A percentile compares a stretch with the other conserved stretches of the same genome.
Evolutionary conservation across 2,113 vertebrate species (phyloP).

Genomic region (Gadus chalcogrammus): DNA sequence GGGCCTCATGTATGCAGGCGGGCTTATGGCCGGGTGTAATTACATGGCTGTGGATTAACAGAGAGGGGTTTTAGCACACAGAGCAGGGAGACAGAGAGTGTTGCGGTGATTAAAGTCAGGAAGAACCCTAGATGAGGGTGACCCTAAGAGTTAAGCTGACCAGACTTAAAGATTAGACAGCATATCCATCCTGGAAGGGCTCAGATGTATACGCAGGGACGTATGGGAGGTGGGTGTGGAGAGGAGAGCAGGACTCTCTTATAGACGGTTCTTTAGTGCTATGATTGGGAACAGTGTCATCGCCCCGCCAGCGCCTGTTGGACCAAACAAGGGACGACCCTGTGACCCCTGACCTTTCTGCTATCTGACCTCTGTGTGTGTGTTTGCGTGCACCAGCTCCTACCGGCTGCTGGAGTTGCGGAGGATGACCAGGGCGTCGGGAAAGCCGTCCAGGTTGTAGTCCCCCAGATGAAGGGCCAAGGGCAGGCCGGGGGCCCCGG

Average conservation of each 20-base stretch:
- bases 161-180: conserved; percentile 40
- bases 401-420: conserved; percentile 88
- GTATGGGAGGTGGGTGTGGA: not conserved
- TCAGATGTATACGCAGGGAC: conserved; percentile 6
- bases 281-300: not conserved
- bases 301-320: not conserved
- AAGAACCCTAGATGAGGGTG: conserved; percentile 36
- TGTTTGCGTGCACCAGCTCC: conserved; percentile 20
- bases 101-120: conserved; percentile 33
- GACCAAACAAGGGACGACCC: conserved; percentile 48
- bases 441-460: conserved; percentile 98
- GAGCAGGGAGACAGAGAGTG: not conserved
- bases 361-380: conserved; percentile 55
- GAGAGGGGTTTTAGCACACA: not conserved
- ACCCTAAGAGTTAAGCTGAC: conserved; percentile 40
- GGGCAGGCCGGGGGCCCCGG: conserved; percentile 67
- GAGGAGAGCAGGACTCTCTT: not conserved
- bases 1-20: too few relatives aligned
- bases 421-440: conserved; percentile 89
- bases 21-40: too few relatives aligned
- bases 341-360: not conserved
- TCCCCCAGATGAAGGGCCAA: conserved; percentile 90
- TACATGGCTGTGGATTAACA: too few relatives aligned
- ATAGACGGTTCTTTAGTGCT: too few relatives aligned
- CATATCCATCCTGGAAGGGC: conserved; percentile 13